Conservation (phyloP, 2,113 vertebrate species). For the Cinclus cinclus region DNA sequence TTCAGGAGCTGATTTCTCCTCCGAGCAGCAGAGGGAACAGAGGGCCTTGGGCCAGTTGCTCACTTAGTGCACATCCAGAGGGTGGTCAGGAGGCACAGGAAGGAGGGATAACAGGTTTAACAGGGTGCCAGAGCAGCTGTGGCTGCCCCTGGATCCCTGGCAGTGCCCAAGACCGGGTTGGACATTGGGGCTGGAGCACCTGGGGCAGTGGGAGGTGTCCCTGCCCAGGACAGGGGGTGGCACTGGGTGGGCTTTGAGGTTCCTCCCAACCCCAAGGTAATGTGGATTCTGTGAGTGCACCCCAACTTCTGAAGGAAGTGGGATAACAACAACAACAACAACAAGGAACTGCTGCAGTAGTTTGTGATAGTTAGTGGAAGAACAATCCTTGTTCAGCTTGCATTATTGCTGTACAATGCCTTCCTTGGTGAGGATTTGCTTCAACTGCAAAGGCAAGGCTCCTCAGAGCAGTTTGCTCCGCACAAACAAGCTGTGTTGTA, state of each 20-base stretch:
- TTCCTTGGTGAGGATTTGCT: background rate
- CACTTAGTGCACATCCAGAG: background rate
- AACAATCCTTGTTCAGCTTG: background rate
- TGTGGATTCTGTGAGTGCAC: too few species aligned
- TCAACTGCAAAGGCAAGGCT: background rate
- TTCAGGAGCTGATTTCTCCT: background rate
- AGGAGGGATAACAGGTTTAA: background rate
- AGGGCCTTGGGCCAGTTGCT: background rate
- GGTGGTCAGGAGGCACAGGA: background rate
- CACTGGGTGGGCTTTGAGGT: fast-evolving
- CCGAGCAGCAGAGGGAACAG: background rate
- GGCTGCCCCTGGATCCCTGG: background rate
- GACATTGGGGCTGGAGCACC: background rate
- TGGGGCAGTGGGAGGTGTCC: background rate
- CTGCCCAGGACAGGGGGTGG: background rate
- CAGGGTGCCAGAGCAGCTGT: background rate
- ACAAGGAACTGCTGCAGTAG: background rate
- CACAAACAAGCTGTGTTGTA: background rate
- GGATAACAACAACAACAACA: background rate
- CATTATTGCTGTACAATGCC: background rate
- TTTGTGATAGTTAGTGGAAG: background rate
- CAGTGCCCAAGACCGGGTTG: background rate
- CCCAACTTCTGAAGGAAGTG: background rate
- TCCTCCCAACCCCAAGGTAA: background rate
- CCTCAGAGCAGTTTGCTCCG: background rate